Conservation (phyloP, 2,888 invertebrate genomes). For the Antheraea yamamai region DNA sequence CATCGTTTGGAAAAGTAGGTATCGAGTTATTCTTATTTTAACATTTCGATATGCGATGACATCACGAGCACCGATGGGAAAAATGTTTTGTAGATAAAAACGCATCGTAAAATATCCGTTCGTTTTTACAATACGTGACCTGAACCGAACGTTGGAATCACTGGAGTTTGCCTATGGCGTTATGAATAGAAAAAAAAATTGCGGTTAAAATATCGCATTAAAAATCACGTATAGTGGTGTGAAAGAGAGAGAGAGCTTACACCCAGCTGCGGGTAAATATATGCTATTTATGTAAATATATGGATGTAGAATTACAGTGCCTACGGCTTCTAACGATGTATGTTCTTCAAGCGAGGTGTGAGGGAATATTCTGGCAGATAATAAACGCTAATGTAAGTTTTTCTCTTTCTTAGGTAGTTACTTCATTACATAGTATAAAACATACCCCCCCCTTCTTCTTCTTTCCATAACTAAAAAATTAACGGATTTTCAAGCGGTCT, state of each 20-base stretch:
- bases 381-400: background rate
- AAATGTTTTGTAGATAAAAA: slow-evolving; percentile 20
- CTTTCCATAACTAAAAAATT: no score
- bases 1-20: background rate
- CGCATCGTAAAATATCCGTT: slow-evolving; percentile 11
- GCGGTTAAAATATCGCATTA: no score
- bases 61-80: slow-evolving; percentile 22
- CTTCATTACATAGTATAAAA: no score
- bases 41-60: slow-evolving; percentile 18
- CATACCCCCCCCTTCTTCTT: no score
- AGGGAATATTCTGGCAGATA: background rate
- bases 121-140: background rate
- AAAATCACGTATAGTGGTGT: background rate
- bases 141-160: background rate
- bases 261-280: background rate
- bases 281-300: background rate
- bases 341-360: background rate
- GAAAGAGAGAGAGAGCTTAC: background rate
- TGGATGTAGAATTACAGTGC: background rate
- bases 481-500: no score
- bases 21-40: slow-evolving; percentile 19
- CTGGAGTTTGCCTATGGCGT: background rate
- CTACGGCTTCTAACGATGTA: background rate
- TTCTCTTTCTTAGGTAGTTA: no score
- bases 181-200: background rate